Evolutionary conservation across 2,113 vertebrate genomes (phyloP).

Genomic region (Rousettus leschenaultii): DNA sequence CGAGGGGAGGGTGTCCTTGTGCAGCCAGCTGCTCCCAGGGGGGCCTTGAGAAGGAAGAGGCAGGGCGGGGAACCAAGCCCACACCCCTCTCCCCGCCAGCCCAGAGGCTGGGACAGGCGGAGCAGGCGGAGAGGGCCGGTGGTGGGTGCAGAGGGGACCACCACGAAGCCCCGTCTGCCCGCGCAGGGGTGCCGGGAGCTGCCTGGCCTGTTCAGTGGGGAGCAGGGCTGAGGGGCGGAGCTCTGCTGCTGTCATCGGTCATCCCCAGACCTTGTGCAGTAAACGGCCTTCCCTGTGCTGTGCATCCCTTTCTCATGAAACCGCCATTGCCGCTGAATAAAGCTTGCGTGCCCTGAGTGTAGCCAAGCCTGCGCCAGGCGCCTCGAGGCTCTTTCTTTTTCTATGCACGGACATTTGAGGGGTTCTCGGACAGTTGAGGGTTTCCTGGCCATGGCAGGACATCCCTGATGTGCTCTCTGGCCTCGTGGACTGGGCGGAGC

Average conservation of each 20-base stretch:
- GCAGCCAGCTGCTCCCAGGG: neutral
- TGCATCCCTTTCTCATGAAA: conserved; percentile 25
- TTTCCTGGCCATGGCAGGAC: fast-evolving
- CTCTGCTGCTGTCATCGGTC: neutral
- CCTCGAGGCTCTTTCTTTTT: neutral
- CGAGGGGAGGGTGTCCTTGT: neutral
- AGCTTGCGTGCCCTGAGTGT: conserved; percentile 25
- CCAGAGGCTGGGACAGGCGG: neutral
- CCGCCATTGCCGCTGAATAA: conserved; percentile 51
- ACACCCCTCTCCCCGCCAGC: neutral
- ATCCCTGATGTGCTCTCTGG: fast-evolving
- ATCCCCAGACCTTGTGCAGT: neutral
- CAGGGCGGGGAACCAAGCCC: neutral
- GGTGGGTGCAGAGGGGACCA: neutral
- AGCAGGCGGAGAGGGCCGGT: neutral
- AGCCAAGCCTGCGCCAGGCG: neutral
- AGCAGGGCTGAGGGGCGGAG: neutral
- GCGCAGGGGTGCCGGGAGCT: conserved; percentile 30
- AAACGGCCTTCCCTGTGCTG: neutral
- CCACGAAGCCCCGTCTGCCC: fast-evolving
- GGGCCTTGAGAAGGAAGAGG: neutral
- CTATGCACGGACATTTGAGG: fast-evolving
- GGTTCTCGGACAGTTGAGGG: fast-evolving
- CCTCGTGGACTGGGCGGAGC: neutral
- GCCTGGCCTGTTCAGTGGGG: neutral